Percentiles rank a stretch among this genome's conserved stretches.
phyloP scores from a whole-genome alignment of 2,888 invertebrate species.

The Drosophila lacicola region DNA sequence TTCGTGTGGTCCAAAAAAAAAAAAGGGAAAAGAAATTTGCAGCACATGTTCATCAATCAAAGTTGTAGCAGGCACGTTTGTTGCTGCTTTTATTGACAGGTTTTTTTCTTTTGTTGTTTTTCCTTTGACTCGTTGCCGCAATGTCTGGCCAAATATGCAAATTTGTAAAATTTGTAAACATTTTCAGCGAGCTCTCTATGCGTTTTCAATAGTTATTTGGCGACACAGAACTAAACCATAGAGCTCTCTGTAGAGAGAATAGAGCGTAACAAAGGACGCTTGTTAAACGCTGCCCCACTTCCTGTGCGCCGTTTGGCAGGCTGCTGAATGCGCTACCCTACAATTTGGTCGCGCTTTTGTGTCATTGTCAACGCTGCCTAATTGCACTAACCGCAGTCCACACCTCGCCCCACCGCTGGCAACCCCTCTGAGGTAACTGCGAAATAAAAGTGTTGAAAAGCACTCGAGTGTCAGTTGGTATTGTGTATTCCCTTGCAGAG shows the following conservation, averaged over 20 bases:
- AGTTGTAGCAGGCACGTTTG: conserved; percentile 53
- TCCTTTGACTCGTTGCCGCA: conserved; percentile 29
- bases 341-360: conserved; percentile 74
- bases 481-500: not conserved
- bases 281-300: conserved; percentile 63
- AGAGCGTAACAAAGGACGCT: conserved; percentile 60
- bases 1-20: conserved; percentile 46
- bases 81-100: conserved; percentile 21
- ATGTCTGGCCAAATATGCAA: conserved; percentile 65
- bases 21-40: conserved; percentile 42
- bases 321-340: conserved; percentile 14
- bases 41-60: conserved; percentile 78
- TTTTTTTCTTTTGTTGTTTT: conserved; percentile 9
- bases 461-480: conserved; percentile 67
- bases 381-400: conserved; percentile 70
- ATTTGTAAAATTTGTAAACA: conserved; percentile 53
- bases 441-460: conserved; percentile 60
- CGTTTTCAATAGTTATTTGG: conserved; percentile 45
- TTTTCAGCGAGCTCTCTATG: conserved; percentile 36
- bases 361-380: conserved; percentile 78
- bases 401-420: conserved; percentile 18
- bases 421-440: conserved; percentile 6
- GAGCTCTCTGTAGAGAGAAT: not conserved
- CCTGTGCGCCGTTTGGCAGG: conserved; percentile 40
- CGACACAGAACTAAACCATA: not conserved